phyloP scores from a whole-genome alignment of 2,113 vertebrate genomes.

The Misgurnus mizolepis region DNA sequence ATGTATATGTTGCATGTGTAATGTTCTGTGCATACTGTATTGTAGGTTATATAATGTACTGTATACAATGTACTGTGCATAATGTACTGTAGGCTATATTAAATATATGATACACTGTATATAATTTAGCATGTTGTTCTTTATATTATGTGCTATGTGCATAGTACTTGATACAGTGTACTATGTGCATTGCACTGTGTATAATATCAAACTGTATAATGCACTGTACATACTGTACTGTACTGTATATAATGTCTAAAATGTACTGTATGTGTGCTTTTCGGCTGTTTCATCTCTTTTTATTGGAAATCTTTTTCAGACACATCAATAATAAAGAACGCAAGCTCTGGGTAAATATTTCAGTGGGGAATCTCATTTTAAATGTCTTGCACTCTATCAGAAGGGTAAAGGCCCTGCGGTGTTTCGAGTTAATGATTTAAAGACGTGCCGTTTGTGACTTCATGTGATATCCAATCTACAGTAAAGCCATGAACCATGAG shows the following conservation, averaged over 20 bases:
- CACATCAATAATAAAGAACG: constrained; percentile 46
- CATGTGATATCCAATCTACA: not conserved
- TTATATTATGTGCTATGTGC: no score
- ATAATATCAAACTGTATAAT: no score
- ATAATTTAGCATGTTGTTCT: no score
- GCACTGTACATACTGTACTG: no score
- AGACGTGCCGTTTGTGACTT: not conserved
- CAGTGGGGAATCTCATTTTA: constrained; percentile 18
- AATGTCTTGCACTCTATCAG: not conserved
- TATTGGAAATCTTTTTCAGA: constrained; percentile 28
- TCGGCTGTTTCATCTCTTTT: not conserved
- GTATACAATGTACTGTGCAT: no score
- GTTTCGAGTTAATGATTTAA: constrained; percentile 29
- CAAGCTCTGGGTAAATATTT: constrained; percentile 35
- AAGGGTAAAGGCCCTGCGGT: not conserved
- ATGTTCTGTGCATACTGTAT: no score
- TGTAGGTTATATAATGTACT: no score
- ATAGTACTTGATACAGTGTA: no score
- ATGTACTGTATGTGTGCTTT: not conserved
- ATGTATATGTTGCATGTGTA: no score
- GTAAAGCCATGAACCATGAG: not conserved
- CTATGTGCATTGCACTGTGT: no score
- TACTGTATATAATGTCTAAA: not conserved
- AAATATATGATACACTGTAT: no score
- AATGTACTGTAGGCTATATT: no score